Conservation (phyloP, 2,113 vertebrate genomes). For the Acanthochromis polyacanthus region DNA sequence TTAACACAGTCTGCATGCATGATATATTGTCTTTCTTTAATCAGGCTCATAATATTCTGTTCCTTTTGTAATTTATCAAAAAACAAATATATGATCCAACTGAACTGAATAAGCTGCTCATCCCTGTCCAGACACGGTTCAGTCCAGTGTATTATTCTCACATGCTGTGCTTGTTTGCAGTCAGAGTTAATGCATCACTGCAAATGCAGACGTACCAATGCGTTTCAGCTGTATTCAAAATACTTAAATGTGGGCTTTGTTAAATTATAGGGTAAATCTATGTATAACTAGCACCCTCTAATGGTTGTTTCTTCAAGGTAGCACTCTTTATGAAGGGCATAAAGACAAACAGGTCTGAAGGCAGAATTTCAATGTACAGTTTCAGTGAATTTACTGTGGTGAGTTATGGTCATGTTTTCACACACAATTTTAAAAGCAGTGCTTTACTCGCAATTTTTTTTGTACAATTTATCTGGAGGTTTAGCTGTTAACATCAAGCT, state of each 20-base stretch:
- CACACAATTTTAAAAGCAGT: neutral
- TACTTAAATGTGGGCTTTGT: slow-evolving; percentile 10
- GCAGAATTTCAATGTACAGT: slow-evolving; percentile 2
- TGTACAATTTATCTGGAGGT: neutral
- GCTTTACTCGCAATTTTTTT: slow-evolving; percentile 9
- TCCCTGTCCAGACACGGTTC: slow-evolving; percentile 3
- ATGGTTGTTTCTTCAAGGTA: slow-evolving; percentile 41
- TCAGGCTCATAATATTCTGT: neutral
- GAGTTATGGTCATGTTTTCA: neutral
- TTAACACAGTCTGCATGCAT: neutral
- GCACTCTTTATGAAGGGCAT: slow-evolving; percentile 1
- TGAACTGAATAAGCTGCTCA: neutral
- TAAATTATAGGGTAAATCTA: slow-evolving; percentile 6
- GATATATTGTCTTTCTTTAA: neutral
- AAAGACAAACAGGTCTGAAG: neutral
- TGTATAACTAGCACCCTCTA: slow-evolving; percentile 69
- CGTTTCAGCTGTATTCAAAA: slow-evolving; percentile 1
- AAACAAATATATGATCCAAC: neutral
- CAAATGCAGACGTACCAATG: slow-evolving; percentile 1
- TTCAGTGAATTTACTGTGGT: neutral
- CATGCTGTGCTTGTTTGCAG: slow-evolving; percentile 5
- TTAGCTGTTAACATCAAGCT: slow-evolving; percentile 7
- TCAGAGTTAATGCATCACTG: neutral
- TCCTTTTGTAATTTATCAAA: slow-evolving; percentile 10
- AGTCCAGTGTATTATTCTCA: neutral